Evolutionary conservation across 1,140 invertebrate species (phyloP), one percentile per base, ranked within the genome.

Genomic region (Planococcus citri): DNA sequence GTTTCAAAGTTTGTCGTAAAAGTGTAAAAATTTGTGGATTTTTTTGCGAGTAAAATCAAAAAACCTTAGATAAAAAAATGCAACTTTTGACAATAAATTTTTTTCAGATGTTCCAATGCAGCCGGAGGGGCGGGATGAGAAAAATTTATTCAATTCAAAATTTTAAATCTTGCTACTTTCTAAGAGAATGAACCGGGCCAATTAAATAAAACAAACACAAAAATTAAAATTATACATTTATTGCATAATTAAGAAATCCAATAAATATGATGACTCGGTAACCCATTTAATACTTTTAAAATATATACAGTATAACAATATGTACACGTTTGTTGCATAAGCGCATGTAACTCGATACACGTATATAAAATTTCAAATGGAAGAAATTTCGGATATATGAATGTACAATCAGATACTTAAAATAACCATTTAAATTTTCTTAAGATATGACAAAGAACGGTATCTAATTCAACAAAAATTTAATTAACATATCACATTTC

Each of bases 251-350:
- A 3, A 33, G 29, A 64, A 64, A 64, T 25, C 20, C 20, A 64
- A 64, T 64, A 22, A 64, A 64, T 25, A 25, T 25, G 20, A 6
- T 27, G 20, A 64, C 22, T 64, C 60, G 60, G 60, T 64, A 64
- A 64, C 60, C 60, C 60, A 64, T 64, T 64, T 64, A 64, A 64
- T 64, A 64, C 60, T 64, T 64, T 27, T 25, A 64, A 64, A 64
- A 64, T 64, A 64, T 64, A 64, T 25, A 64, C 60, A 64, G 10
- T 64, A 2, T 24, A 24, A 64, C 22, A 64, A 25, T 64, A 64
- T 25, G 10, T 64, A 64, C 22, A 24, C 24, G 9, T 64, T 24
- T 64, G 21, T 64, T 64, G 41, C 41, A 20, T 51, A 51, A 51
- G 60, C 60, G 21, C 60, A 27, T 64, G 10, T 24, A 24, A 64